Base-by-base conservation (phyloP, 2,888 invertebrate genomes). In the Tetrapedia diversipes region DNA sequence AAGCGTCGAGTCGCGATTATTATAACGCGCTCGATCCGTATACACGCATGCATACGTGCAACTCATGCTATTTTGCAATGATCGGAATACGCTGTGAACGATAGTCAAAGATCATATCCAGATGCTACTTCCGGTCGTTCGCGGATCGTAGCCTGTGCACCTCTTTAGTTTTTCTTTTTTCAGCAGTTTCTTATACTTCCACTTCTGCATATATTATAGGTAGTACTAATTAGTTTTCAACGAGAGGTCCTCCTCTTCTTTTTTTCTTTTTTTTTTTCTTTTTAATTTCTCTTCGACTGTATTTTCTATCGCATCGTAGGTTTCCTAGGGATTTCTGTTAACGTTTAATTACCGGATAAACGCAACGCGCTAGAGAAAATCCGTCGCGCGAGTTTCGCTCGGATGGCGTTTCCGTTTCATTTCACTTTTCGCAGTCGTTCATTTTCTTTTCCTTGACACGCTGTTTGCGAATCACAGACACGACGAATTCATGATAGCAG, bases 151-250 rank as follows among this genome's bases (percentile, higher is more conserved):
- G 29, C 34, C n/a, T n/a, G n/a, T 37, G 43, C 22, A 43, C 41
- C 27, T n/a, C 27, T 6, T 73, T 66, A 69, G 57, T 80, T 69
- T 29, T 22, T 43, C 11, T n/a, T n/a, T n/a, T n/a, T n/a, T n/a
- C 16, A 47, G 24, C 65, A 56, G 45, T 56, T 65, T 65, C 54
- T 56, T 45, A 45, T 29, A 19, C 7, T 43, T 34, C 34, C 32
- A 16, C 19, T 51, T 54, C 10, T 54, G 27, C 53, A 27, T 19
- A 53, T 19, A 14, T 1, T 22, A 56, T 7, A n/a, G n/a, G n/a
- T n/a, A n/a, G n/a, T n/a, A n/a, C n/a, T n/a, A n/a, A 22, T 41
- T 16, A 11, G 16, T 29, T n/a, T 4, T 19, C 56, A 3, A 45
- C 19, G 11, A n/a, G 34, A 57, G n/a, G 14, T 41, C 41, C 22